Evolutionary conservation across 2,797 vertebrate genomes (phyloP), one percentile per base, ranked within the genome.

Genomic region (Dryobates pubescens): DNA sequence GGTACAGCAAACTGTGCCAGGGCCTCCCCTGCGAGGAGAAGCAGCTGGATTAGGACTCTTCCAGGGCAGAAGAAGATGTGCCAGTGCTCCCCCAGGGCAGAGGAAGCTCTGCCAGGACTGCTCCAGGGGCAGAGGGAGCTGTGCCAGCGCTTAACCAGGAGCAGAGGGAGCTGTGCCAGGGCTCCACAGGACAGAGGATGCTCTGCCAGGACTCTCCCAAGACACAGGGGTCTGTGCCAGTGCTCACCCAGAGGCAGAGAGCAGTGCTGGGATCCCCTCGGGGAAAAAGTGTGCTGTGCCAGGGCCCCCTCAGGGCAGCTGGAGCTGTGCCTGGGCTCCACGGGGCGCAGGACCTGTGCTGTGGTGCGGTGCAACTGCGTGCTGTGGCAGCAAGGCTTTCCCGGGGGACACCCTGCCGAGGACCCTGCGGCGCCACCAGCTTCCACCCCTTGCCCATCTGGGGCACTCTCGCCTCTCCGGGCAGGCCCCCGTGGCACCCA

Each of bases 41-140:
- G 41, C 84, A 90, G 62, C n/a, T 84, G 58, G 12, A 9, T 57
- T 84, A 79, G 81, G n/a, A 54, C 18, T 94, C 41, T 61, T 72
- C 78, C 34, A 90, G 67, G 64, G 53, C 17, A 85, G 75, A 75
- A 74, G 45, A 4, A 88, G 36, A 59, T 63, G 36, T 94, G 83
- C 78, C 86, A 90, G 12, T 51, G 49, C 24, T 94, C 34, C 57
- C 69, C 78, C 32, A 88, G 67, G 64, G 53, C 20, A 85, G 75
- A 75, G 72, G 36, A 3, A 86, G 36, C 63, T 61, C 32, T 93
- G 83, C 78, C 86, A 90, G 15, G 64, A 41, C 29, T 84, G 45
- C 26, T n/a, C 59, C 36, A 49, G 36, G 54, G 54, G 29, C 53
- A 72, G 81, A 68, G 17, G 56, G 6, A 57, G 51, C n/a, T 58